Base-by-base conservation (phyloP, 2,888 invertebrate species). In the Eueremaeus valkanovi region DNA sequence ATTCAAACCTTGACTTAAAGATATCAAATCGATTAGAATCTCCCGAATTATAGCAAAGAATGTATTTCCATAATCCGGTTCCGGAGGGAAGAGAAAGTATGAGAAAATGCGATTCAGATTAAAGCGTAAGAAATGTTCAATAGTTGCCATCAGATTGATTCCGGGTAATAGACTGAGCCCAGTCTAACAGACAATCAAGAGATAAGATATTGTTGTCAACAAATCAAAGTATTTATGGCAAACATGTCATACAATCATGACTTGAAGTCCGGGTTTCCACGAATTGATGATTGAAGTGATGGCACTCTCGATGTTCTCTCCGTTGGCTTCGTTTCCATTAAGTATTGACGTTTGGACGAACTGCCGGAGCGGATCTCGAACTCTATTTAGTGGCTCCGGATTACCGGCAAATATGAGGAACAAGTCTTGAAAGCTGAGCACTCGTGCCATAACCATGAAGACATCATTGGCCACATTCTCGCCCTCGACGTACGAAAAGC, bases 311-410 rank as follows among this genome's bases (percentile, higher is more conserved):
- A 86, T 82, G 73, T 85, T 85, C 24, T 83, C 83, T 6, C 83
- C 81, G 0, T 83, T 84, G 2, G 84, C 82, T 70, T 81, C 80
- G 11, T 81, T 81, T 58, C 84, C 85, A 31, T 85, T 81, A 73
- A 87, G 81, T 0, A 87, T 81, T 6, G 84, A 81, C 9, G 83
- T 82, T 21, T 82, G 79, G 51, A 87, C 82, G 81, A 87, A 87
- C 51, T 83, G 82, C 74, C 84, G 83, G 40, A 88, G 81, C 31
- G 84, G 85, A 8, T 80, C 81, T 55, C 84, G 83, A 58, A 87
- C 82, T 61, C 84, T 83, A 76, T 84, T 83, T 49, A 88, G 81
- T 0, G 86, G 84, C 76, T 80, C 84, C 77, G 78, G 83, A 81
- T 81, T 82, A 76, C 83, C 86, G 76, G 83, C 81, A 76, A 83